Conservation (phyloP, 2,113 vertebrate species). For the Heterotis niloticus region DNA sequence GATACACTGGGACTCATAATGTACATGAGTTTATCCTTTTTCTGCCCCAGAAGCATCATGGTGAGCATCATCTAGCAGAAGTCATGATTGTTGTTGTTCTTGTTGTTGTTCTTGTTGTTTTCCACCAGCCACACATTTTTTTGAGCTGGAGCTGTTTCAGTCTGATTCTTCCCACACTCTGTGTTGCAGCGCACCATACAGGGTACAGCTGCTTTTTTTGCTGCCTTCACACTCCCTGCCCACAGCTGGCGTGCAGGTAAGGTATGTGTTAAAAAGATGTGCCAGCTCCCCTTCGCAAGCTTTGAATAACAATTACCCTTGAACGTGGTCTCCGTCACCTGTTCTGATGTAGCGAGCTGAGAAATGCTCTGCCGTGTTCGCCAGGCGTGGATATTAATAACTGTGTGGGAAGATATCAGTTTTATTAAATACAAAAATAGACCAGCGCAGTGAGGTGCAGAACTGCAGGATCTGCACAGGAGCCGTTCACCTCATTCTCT, state of each 20-base stretch:
- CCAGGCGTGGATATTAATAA: not conserved
- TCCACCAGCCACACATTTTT: not conserved
- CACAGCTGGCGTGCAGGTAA: too few species aligned
- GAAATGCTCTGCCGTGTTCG: not conserved
- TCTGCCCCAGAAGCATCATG: not conserved
- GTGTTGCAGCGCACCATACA: not conserved
- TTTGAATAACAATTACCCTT: not conserved
- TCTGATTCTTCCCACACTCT: not conserved
- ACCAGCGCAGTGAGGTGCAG: not conserved
- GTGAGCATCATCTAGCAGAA: not conserved
- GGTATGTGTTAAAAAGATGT: too few species aligned
- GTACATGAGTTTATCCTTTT: too few species aligned
- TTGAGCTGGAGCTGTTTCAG: not conserved
- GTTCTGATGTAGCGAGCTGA: not conserved
- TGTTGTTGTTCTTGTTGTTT: not conserved
- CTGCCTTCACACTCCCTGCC: too few species aligned
- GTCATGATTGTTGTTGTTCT: not conserved
- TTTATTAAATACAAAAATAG: not conserved
- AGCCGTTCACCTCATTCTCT: not conserved
- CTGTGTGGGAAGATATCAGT: not conserved
- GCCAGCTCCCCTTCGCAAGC: too few species aligned
- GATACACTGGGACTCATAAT: too few species aligned
- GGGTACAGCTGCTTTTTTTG: too few species aligned
- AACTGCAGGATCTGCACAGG: not conserved
- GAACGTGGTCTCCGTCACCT: not conserved